Evolutionary conservation across 2,113 vertebrate species (phyloP).

Genomic region (Acrocephalus arundinaceus): DNA sequence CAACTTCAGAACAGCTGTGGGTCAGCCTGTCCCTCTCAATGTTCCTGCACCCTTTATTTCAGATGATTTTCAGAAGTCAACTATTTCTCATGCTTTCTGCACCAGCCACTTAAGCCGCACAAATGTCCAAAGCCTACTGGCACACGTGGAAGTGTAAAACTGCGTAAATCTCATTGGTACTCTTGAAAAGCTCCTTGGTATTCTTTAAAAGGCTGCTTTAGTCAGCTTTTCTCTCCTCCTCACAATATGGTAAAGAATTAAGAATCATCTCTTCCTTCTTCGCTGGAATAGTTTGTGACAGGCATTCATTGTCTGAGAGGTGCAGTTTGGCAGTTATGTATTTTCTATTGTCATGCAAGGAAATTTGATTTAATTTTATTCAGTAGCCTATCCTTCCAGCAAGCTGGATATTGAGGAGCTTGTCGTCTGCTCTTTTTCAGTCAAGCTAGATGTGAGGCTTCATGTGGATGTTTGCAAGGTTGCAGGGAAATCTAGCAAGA

Average conservation of each 20-base stretch:
- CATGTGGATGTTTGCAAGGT: background rate
- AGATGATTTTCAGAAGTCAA: slow-evolving; percentile 1
- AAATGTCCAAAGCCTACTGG: background rate
- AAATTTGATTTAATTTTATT: background rate
- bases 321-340: background rate
- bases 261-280: background rate
- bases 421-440: background rate
- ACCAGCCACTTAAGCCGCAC: background rate
- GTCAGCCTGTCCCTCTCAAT: background rate
- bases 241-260: background rate
- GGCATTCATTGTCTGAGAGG: slow-evolving; percentile 12
- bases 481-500: slow-evolving; percentile 8
- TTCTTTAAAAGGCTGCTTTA: background rate
- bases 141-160: slow-evolving; percentile 5
- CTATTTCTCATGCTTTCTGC: background rate
- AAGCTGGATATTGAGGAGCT: background rate
- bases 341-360: slow-evolving; percentile 1
- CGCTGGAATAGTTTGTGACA: background rate
- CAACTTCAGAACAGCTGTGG: background rate
- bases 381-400: background rate
- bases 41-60: background rate
- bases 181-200: background rate
- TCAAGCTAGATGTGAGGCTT: background rate
- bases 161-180: background rate
- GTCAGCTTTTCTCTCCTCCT: background rate